Base-by-base conservation (phyloP, 2,888 invertebrate genomes). In the Limnephilus rhombicus region DNA sequence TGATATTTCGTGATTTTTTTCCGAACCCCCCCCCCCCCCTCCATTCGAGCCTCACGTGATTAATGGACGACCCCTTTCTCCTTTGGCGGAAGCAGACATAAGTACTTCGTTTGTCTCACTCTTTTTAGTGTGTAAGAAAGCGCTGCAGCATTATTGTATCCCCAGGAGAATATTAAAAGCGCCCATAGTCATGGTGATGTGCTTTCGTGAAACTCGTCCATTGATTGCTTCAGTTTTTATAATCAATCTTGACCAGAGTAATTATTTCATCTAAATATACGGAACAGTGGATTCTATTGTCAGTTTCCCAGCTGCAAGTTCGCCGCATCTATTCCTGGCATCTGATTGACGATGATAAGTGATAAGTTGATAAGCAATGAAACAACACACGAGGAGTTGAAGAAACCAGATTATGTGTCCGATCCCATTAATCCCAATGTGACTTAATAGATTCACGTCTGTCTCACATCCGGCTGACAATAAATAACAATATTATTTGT, bases 391-490 rank as follows among this genome's bases (percentile, higher is more conserved):
- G 34, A 83, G 83, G 9, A 45, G 37, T 34, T 37, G 18, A 83
- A 83, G 83, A 83, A 83, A 34, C 37, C 15, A 83, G 83, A 83
- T 83, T 37, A 34, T 37, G 83, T 83, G 37, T 41, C 68, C 24
- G 18, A 90, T 83, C 90, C 31, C 80, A 68, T 53, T 34, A 53
- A n/a, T 68, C 68, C 29, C 31, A 68, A 12, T 53, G n/a, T 29
- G 7, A 12, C 37, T 34, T 88, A 68, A 80, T 89, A 81, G 49
- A 81, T 89, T 53, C 53, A 90, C 87, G 92, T 92, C 92, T 91
- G 90, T 90, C 92, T 85, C 80, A 87, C 92, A 92, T 92, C 92
- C 92, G 92, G 91, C 86, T 45, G 45, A 49, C n/a, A 85, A 80
- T 88, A 89, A 85, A 83, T 85, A 90, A 91, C 91, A 90, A 82